phyloP scores from a whole-genome alignment of 2,888 invertebrate species.

The Drosophila incognita region DNA sequence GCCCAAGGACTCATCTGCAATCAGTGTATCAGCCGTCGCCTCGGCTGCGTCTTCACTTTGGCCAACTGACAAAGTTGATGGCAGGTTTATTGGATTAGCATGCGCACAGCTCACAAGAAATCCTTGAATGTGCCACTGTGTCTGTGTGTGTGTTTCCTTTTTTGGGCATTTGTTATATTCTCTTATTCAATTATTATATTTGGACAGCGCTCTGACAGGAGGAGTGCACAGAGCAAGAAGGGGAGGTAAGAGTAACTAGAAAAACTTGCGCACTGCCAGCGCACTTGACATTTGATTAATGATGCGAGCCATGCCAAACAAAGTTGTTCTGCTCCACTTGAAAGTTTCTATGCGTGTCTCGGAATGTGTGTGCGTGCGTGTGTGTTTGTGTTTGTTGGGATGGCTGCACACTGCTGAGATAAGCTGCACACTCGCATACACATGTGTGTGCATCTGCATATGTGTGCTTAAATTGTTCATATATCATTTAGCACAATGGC shows the following conservation, averaged over 20 bases:
- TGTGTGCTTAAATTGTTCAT: constrained; percentile 20
- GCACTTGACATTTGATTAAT: constrained; percentile 67
- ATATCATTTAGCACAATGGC: constrained; percentile 48
- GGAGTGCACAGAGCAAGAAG: background rate
- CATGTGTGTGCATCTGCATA: background rate
- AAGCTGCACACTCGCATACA: constrained; percentile 17
- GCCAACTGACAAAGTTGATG: constrained; percentile 25
- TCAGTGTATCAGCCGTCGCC: constrained; percentile 3
- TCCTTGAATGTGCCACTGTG: constrained; percentile 7
- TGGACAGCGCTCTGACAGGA: constrained; percentile 6
- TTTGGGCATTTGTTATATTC: constrained; percentile 41
- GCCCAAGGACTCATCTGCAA: constrained; percentile 19
- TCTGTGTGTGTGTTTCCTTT: constrained; percentile 10
- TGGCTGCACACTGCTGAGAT: background rate
- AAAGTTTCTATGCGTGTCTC: constrained; percentile 25
- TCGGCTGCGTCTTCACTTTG: constrained; percentile 9
- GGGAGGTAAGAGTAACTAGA: background rate
- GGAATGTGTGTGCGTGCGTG: background rate
- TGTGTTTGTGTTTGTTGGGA: background rate
- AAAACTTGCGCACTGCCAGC: constrained; percentile 27
- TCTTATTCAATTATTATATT: constrained; percentile 59
- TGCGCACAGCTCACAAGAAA: constrained; percentile 5
- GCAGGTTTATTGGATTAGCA: constrained; percentile 16
- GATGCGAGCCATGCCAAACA: constrained; percentile 46
- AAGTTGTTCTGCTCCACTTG: constrained; percentile 55